Evolutionary conservation across 1,140 invertebrate genomes (phyloP).

Genomic region (Heliconius himera): DNA sequence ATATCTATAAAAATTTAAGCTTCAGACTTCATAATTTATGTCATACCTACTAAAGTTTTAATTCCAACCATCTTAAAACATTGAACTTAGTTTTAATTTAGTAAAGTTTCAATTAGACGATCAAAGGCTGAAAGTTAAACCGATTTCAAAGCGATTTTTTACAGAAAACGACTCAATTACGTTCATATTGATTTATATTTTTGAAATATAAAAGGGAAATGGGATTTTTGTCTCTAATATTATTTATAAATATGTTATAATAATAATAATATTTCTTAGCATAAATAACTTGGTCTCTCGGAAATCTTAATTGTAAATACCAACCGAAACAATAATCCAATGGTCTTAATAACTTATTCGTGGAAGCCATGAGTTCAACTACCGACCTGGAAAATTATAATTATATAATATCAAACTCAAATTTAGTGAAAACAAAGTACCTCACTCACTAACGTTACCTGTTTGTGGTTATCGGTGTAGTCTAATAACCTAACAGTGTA

Average conservation of each 20-base stretch:
- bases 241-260: too few species aligned
- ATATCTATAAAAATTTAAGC: not conserved
- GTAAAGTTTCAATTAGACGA: constrained; percentile 12
- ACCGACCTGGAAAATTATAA: not conserved
- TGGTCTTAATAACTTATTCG: not conserved
- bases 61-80: not conserved
- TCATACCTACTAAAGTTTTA: not conserved
- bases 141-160: not conserved
- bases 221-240: not conserved
- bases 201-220: not conserved
- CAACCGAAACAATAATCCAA: not conserved
- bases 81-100: constrained; percentile 1
- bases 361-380: not conserved
- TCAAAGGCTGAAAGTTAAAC: constrained; percentile 3
- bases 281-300: too few species aligned
- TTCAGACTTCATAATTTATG: not conserved
- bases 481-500: not conserved
- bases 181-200: not conserved
- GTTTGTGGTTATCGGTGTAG: not conserved
- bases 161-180: not conserved
- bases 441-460: not conserved
- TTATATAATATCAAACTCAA: not conserved
- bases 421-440: too few species aligned
- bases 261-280: too few species aligned
- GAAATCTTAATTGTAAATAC: not conserved